phyloP scores from a whole-genome alignment of 2,113 vertebrate species.

The Hemicordylus capensis region DNA sequence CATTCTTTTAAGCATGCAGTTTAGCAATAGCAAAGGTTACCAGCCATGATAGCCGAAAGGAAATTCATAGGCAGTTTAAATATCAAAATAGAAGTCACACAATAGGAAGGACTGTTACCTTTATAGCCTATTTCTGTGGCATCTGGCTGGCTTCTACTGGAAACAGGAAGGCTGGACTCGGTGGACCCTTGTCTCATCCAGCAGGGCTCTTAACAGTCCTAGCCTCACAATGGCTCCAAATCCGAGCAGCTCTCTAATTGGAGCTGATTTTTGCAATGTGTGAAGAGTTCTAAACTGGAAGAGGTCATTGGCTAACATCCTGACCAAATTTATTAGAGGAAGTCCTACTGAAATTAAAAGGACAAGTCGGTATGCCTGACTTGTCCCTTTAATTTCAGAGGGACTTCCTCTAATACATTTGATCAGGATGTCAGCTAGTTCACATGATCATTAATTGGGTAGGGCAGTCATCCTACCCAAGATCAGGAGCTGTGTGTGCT shows the following conservation, averaged over 20 bases:
- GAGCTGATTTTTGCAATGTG: neutral
- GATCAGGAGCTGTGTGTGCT: no score
- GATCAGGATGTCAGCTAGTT: no score
- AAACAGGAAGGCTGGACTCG: neutral
- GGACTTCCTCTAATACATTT: no score
- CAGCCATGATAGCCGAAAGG: no score
- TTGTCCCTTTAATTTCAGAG: no score
- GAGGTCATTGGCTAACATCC: neutral
- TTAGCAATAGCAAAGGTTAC: neutral
- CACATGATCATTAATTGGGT: no score
- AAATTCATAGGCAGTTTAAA: neutral
- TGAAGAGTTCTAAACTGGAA: neutral
- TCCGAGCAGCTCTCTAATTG: neutral
- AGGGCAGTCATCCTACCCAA: no score
- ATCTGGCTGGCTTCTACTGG: neutral
- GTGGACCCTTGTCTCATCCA: neutral
- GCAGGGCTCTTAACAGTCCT: neutral
- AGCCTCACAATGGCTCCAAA: no score
- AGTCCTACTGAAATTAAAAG: no score
- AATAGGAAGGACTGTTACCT: neutral
- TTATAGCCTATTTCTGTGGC: neutral
- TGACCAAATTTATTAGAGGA: no score
- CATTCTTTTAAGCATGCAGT: neutral
- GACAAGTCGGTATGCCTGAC: no score
- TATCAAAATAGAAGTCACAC: neutral